phyloP scores from a whole-genome alignment of 2,113 vertebrate species.

The Chloebia gouldiae region DNA sequence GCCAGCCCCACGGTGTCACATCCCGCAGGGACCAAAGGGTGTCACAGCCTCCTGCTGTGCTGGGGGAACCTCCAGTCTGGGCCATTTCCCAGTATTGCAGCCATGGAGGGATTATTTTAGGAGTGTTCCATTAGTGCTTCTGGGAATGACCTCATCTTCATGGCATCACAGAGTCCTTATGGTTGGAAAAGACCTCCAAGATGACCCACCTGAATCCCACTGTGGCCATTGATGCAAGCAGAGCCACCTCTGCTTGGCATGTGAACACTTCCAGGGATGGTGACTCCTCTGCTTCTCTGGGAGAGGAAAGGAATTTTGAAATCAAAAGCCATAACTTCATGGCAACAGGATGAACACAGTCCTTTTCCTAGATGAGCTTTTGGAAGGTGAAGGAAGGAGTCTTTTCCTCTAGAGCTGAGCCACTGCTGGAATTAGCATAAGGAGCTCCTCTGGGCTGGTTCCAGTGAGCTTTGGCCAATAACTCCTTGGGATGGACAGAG shows the following conservation, averaged over 20 bases:
- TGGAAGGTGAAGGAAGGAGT: background rate
- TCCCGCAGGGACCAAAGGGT: rapidly evolving
- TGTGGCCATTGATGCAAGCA: background rate
- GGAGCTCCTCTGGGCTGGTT: background rate
- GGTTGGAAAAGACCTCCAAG: background rate
- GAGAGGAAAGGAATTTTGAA: background rate
- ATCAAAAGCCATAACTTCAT: background rate
- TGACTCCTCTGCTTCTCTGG: background rate
- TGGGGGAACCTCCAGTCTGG: background rate
- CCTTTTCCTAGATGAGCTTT: background rate
- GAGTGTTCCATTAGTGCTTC: background rate
- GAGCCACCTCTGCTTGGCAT: background rate
- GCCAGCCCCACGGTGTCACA: background rate
- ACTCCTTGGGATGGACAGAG: background rate
- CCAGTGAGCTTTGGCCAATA: background rate
- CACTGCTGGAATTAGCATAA: background rate
- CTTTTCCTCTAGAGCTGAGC: background rate
- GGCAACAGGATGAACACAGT: background rate
- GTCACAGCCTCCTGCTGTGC: background rate
- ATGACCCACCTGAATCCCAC: background rate
- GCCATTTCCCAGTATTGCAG: background rate
- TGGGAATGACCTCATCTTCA: background rate
- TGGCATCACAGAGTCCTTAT: background rate
- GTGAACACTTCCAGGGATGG: background rate
- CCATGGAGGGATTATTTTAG: background rate